Conservation (phyloP, 2,113 vertebrate species). For the Sitta europaea region DNA sequence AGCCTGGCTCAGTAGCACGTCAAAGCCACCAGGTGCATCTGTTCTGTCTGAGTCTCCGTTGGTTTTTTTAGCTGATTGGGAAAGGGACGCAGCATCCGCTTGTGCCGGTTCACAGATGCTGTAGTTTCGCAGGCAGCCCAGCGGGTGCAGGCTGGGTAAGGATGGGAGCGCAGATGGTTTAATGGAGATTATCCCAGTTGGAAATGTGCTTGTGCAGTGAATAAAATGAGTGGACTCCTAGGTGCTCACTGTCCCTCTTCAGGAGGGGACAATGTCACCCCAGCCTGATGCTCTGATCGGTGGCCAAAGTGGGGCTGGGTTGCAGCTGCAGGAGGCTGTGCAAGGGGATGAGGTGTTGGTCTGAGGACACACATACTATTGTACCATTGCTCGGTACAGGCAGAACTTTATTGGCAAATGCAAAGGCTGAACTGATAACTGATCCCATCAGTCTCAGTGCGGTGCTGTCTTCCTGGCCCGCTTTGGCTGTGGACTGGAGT, state of each 20-base stretch:
- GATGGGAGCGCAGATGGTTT: conserved; percentile 77
- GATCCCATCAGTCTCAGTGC: fast-evolving
- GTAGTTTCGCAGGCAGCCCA: conserved; percentile 41
- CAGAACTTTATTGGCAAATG: neutral
- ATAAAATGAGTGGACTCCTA: conserved; percentile 49
- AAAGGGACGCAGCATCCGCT: neutral
- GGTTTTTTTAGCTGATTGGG: neutral
- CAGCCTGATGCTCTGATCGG: conserved; percentile 36
- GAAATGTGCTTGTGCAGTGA: conserved; percentile 71
- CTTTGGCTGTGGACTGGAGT: neutral
- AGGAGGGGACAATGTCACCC: conserved; percentile 66
- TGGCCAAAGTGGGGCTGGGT: neutral
- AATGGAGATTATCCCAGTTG: conserved; percentile 81
- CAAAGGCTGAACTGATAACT: neutral
- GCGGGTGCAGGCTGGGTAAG: conserved; percentile 4
- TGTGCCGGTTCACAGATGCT: conserved; percentile 48
- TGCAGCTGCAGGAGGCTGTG: neutral
- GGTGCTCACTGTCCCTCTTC: conserved; percentile 49
- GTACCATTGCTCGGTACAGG: neutral
- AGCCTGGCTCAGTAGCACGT: neutral
- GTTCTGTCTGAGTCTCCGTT: conserved; percentile 37
- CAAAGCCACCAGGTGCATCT: conserved; percentile 44
- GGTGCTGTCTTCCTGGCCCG: neutral
- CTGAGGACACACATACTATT: neutral
- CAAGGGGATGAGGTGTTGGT: neutral